These are phyloP conservation scores for Kobus ellipsiprymnus DNA, from an alignment of 2,113 vertebrate species.

Conservation along the genomic window DNA sequence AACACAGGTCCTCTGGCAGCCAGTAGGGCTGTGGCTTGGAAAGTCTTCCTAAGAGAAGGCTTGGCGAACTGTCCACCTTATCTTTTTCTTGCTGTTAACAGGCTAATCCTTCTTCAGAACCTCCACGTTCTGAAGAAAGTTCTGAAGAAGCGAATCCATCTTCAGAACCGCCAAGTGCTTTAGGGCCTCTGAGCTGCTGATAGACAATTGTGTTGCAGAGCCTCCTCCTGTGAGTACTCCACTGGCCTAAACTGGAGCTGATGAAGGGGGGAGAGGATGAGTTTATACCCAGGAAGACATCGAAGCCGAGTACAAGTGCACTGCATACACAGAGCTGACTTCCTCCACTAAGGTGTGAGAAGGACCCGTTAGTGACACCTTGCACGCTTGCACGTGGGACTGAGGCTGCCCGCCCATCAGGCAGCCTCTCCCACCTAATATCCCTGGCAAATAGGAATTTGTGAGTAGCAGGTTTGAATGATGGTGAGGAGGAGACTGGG, in stretches of 20 bases:
- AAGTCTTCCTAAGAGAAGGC: neutral
- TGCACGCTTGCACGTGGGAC: neutral
- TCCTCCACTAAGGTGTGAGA: neutral
- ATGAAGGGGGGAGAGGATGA: neutral
- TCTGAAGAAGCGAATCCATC: neutral
- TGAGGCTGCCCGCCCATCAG: neutral
- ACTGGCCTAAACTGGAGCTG: neutral
- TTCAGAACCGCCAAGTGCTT: neutral
- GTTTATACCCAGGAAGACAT: neutral
- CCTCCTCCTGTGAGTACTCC: neutral
- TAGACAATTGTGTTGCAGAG: neutral
- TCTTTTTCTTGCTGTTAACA: neutral
- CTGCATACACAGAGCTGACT: neutral
- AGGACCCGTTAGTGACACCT: neutral
- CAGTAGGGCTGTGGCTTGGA: constrained; percentile 28
- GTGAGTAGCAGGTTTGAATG: neutral
- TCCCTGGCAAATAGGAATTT: neutral
- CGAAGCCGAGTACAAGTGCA: neutral
- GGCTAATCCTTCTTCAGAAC: neutral
- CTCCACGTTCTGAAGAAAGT: neutral
- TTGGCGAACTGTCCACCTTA: neutral
- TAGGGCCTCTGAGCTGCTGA: constrained; percentile 25
- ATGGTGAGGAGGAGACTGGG: neutral
- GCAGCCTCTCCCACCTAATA: neutral
- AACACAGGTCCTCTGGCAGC: constrained; percentile 53